A percentile compares a stretch with the other conserved stretches of the same genome.
These are phyloP conservation scores for Sylvilagus bachmani DNA, from an alignment of 2,113 vertebrate species.

Conservation along the genomic window DNA sequence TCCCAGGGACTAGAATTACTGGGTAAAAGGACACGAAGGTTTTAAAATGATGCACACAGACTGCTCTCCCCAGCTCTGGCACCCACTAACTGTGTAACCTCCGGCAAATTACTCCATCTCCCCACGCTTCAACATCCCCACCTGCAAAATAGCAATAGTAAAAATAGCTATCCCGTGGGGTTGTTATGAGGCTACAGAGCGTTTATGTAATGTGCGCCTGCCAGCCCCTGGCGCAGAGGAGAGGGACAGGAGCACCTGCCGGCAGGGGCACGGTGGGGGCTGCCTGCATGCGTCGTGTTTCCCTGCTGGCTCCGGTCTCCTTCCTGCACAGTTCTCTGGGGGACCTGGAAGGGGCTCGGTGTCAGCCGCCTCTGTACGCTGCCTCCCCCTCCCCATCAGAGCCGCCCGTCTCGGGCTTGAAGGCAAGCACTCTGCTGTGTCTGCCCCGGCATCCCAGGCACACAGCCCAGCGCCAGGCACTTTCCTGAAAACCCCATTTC, in stretches of 20 bases:
- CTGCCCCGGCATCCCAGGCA: rapidly evolving
- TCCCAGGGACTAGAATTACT: not conserved
- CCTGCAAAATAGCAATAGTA: not conserved
- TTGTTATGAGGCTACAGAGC: not conserved
- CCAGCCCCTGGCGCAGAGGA: not conserved
- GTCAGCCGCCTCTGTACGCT: rapidly evolving
- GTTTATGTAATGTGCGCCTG: not conserved
- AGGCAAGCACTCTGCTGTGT: rapidly evolving
- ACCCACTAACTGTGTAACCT: not conserved
- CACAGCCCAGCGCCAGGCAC: rapidly evolving
- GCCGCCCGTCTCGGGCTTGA: not conserved
- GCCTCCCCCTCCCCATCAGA: too few relatives aligned
- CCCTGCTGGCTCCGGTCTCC: not conserved
- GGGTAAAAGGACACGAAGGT: not conserved
- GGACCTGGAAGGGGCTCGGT: not conserved
- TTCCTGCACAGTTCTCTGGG: not conserved
- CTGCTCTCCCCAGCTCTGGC: not conserved
- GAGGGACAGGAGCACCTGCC: not conserved
- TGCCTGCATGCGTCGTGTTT: not conserved
- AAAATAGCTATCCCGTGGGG: not conserved
- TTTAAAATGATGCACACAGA: not conserved
- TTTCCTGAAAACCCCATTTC: not conserved
- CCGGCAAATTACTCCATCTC: not conserved
- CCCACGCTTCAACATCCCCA: not conserved
- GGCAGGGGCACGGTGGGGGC: not conserved